These are phyloP conservation scores for Phalacrocorax carbo DNA, from an alignment of 2,113 vertebrate genomes.

Conservation along the genomic window DNA sequence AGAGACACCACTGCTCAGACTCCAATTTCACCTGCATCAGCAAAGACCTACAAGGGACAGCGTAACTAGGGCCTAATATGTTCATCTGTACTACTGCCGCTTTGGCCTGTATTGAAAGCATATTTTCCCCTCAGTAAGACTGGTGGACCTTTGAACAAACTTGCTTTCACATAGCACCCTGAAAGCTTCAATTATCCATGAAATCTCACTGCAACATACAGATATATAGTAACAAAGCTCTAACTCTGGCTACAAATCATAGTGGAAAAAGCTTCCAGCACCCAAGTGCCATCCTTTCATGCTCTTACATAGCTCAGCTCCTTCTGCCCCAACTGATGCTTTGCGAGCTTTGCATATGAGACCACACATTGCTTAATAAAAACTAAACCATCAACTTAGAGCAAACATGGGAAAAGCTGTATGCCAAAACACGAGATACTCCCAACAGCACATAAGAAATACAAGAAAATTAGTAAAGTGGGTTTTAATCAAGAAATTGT, in stretches of 20 bases:
- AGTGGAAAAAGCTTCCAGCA: neutral
- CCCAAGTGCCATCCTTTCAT: neutral
- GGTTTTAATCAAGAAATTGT: neutral
- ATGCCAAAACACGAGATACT: neutral
- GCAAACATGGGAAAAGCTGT: neutral
- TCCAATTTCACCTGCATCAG: constrained; percentile 83
- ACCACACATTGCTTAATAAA: neutral
- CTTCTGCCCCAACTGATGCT: neutral
- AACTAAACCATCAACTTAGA: neutral
- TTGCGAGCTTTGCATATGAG: neutral
- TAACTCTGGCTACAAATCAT: neutral
- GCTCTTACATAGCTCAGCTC: neutral
- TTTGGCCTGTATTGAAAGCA: neutral
- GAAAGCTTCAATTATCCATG: neutral
- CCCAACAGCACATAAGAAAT: neutral
- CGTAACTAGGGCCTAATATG: neutral
- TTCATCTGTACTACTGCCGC: neutral
- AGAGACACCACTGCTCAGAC: constrained; percentile 66
- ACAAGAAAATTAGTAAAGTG: neutral
- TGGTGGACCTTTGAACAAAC: neutral
- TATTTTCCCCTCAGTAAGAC: neutral
- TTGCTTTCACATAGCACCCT: neutral
- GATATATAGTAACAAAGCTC: neutral
- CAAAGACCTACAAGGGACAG: constrained; percentile 70
- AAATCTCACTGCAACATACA: neutral